phyloP scores from a whole-genome alignment of 2,888 invertebrate species.

The Diplolepis rosae region DNA sequence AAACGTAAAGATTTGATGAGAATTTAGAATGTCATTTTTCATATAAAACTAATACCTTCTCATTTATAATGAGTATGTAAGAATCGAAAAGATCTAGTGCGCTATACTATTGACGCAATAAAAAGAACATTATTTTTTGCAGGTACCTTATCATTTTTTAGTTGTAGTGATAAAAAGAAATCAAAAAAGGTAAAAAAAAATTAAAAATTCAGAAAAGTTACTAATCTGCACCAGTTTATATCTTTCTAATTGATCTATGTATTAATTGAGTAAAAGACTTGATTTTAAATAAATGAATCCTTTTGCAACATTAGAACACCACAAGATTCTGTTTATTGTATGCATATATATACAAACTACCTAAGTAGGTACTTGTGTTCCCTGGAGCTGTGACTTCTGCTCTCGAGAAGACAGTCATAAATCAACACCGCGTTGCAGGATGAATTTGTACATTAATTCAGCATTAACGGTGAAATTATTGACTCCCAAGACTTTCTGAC shows the following conservation, averaged over 20 bases:
- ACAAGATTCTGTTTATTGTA: not conserved
- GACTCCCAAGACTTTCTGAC: constrained; percentile 44
- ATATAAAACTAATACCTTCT: too few species aligned
- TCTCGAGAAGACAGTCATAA: constrained; percentile 45
- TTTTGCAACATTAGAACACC: not conserved
- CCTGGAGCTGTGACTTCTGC: constrained; percentile 37
- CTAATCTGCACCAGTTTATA: too few species aligned
- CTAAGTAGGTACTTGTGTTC: constrained; percentile 37
- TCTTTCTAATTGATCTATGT: not conserved
- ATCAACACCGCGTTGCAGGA: constrained; percentile 54
- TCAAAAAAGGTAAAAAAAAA: too few species aligned
- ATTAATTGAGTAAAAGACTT: not conserved
- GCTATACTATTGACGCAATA: too few species aligned
- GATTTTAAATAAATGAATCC: not conserved
- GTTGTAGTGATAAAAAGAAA: too few species aligned
- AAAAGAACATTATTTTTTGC: too few species aligned
- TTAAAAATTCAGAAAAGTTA: too few species aligned
- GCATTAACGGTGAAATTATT: constrained; percentile 67
- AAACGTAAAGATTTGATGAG: too few species aligned
- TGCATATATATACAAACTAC: not conserved
- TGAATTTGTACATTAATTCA: constrained; percentile 66
- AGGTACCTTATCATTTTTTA: too few species aligned
- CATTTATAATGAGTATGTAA: too few species aligned
- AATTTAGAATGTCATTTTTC: too few species aligned
- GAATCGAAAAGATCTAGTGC: too few species aligned